Conservation (phyloP, 2,888 invertebrate genomes). For the Saturnia japonica region DNA sequence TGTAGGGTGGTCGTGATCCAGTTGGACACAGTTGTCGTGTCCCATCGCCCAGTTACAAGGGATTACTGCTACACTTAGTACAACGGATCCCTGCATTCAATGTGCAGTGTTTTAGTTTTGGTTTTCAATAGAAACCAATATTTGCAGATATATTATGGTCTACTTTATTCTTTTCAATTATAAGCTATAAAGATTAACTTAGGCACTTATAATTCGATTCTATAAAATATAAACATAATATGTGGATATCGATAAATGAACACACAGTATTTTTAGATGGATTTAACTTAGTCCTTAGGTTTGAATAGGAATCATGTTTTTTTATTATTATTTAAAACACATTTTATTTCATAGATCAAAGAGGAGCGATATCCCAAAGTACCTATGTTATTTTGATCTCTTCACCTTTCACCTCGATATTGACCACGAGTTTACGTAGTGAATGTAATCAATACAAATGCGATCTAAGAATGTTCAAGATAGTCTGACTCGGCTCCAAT, state of each 20-base stretch:
- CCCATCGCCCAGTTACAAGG: too few relatives aligned
- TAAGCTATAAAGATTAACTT: too few relatives aligned
- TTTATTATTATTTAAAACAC: background rate
- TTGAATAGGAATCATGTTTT: background rate
- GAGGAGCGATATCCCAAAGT: background rate
- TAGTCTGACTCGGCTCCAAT: constrained; percentile 48
- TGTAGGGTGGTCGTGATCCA: too few relatives aligned
- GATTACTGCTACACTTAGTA: too few relatives aligned
- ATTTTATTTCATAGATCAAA: constrained; percentile 11
- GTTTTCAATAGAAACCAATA: background rate
- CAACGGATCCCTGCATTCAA: too few relatives aligned
- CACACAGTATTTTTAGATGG: too few relatives aligned
- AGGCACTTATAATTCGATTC: background rate
- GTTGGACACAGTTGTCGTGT: too few relatives aligned
- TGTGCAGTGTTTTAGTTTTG: background rate
- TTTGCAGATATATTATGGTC: background rate
- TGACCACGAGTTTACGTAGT: constrained; percentile 32
- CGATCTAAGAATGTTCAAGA: constrained; percentile 61
- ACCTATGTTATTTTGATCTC: background rate
- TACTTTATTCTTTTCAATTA: background rate
- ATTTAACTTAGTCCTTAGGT: background rate
- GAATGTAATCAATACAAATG: constrained; percentile 75
- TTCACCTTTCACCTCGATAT: constrained; percentile 26
- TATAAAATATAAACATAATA: background rate
- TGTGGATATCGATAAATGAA: too few relatives aligned